phyloP scores from a whole-genome alignment of 2,113 vertebrate genomes.

The Oostethus manadensis region DNA sequence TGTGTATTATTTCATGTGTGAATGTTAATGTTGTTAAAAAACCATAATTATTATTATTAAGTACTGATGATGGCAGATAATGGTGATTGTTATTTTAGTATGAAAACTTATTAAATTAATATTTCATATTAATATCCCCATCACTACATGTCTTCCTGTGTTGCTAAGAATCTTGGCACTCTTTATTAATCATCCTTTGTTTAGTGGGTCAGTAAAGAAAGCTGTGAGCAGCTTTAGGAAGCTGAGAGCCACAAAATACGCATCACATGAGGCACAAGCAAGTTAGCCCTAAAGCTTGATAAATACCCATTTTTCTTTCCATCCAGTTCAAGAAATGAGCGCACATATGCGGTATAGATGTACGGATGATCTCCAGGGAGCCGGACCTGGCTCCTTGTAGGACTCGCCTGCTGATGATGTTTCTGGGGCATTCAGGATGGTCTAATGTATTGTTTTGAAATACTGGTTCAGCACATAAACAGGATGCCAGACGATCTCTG shows the following conservation, averaged over 20 bases:
- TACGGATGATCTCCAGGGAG: constrained; percentile 31
- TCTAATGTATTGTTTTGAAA: constrained; percentile 36
- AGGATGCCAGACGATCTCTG: constrained; percentile 4
- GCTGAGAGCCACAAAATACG: constrained; percentile 24
- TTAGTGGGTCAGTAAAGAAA: constrained; percentile 58
- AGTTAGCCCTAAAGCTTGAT: constrained; percentile 19
- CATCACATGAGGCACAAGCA: constrained; percentile 12
- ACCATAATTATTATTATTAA: too few species aligned
- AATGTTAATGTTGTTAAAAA: too few species aligned
- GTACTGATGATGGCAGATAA: too few species aligned
- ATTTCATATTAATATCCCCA: too few species aligned
- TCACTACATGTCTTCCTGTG: too few species aligned
- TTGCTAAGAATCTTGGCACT: too few species aligned
- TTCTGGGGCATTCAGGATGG: constrained; percentile 44
- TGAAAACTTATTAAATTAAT: too few species aligned
- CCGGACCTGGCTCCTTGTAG: constrained; percentile 23
- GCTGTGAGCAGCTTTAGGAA: constrained; percentile 55
- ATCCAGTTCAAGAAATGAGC: neutral
- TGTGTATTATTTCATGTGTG: neutral
- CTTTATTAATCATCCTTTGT: constrained; percentile 63
- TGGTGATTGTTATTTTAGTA: too few species aligned
- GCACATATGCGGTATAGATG: constrained; percentile 1
- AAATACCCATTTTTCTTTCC: constrained; percentile 6
- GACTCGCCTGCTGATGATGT: constrained; percentile 51
- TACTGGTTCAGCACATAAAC: constrained; percentile 21